Base-by-base conservation (phyloP, 2,888 invertebrate genomes). In the Euphydryas editha region DNA sequence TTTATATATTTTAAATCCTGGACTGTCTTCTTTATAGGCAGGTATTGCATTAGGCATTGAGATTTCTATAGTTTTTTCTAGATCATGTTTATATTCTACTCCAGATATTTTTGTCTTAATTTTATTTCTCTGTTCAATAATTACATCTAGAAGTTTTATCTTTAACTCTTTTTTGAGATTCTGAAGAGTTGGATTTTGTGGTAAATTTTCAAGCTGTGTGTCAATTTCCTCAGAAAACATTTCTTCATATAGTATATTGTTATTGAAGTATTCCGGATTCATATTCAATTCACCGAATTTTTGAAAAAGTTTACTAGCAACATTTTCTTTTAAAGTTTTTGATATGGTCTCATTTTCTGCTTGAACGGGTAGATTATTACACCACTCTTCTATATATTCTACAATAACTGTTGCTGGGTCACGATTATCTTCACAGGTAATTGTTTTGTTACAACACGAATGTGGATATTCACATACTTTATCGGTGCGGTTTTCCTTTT, bases 1-100 rank as follows among this genome's bases (percentile, higher is more conserved):
- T 72, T 86, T 88, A 59, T 86, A 88, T 57, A 88, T 78, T 73
- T 87, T 82, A 73, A 86, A 87, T 3, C 78, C 83, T 61, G 86
- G 85, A 63, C 84, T 82, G 44, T 77, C 72, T 1, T 65, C 59
- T 18, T 49, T 24, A 62, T 79, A 72, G 6, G 60, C 75, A 42
- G 54, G 60, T 8, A 78, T 54, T 11, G 84, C 81, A 63, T 81
- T 75, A 0, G 85, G 83, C 10, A 88, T 75, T 0, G 86, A 82
- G 4, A 77, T 74, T 54, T 84, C 83, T 58, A 88, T 82, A 20
- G 78, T 80, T 65, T 79, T 78, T 69, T 84, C 80, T 13, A 88
- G 75, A 63, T 79, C 80, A 55, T 81, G 76, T 71, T 81, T 84
- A 68, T 87, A 88, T 68, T 75, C 72, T 15, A 82, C 78, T 51